These are phyloP conservation scores for Sylvilagus floridanus DNA, from an alignment of 2,797 vertebrate species.

Conservation along the genomic window DNA sequence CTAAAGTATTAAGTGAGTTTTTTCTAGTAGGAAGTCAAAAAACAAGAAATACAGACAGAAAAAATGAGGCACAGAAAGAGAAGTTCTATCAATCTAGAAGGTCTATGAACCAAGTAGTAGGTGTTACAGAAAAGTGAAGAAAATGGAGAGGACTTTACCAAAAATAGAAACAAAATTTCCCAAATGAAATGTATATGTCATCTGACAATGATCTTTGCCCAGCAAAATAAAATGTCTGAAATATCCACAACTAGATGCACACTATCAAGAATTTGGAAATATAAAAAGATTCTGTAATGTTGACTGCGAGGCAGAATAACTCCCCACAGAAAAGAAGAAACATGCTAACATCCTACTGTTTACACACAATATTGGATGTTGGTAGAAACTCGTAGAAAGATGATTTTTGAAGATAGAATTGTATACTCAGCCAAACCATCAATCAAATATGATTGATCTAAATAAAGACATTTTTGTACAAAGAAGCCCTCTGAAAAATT, in stretches of 20 bases:
- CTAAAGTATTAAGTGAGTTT: constrained; percentile 20
- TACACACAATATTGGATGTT: neutral
- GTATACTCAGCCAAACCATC: neutral
- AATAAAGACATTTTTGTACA: constrained; percentile 39
- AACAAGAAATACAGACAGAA: constrained; percentile 2
- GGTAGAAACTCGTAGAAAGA: neutral
- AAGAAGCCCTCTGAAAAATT: neutral
- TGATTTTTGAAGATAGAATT: neutral
- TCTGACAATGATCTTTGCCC: neutral
- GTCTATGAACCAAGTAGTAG: neutral
- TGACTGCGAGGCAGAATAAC: neutral
- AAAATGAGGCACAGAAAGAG: neutral
- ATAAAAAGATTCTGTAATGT: neutral
- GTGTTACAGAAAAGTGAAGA: neutral
- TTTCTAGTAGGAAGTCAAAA: constrained; percentile 20
- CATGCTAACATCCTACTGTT: neutral
- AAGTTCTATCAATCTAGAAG: neutral
- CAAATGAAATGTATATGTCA: neutral
- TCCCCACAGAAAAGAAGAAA: neutral
- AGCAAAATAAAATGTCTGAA: neutral
- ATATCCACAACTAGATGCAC: neutral
- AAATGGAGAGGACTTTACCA: neutral
- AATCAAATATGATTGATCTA: neutral
- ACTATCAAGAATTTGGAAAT: neutral
- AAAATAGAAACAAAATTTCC: neutral